Conservation (phyloP, 2,888 invertebrate genomes). For the Watsonalla binaria region DNA sequence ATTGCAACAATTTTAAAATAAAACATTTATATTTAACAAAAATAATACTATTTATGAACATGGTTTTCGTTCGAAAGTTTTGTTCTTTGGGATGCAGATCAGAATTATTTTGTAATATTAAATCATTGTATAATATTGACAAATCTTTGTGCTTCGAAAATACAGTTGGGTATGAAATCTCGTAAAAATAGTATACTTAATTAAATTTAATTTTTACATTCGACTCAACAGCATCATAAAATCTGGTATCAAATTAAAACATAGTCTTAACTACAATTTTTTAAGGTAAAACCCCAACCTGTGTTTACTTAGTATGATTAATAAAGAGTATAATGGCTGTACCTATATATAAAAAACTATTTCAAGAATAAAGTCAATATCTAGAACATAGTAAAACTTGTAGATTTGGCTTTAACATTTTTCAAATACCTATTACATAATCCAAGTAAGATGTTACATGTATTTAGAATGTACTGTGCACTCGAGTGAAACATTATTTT, state of each 20-base stretch:
- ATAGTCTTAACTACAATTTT: not conserved
- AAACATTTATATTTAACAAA: not conserved
- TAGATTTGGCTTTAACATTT: not conserved
- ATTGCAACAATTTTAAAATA: not conserved
- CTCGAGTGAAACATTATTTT: too few relatives aligned
- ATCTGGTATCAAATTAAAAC: not conserved
- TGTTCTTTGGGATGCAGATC: too few relatives aligned
- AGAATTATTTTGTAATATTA: too few relatives aligned
- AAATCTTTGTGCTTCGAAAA: too few relatives aligned
- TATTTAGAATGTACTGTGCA: not conserved
- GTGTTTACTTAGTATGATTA: too few relatives aligned
- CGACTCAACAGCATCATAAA: not conserved
- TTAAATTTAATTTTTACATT: not conserved
- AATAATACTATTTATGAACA: not conserved
- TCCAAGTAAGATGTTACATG: not conserved
- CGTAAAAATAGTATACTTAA: too few relatives aligned
- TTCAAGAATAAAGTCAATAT: not conserved
- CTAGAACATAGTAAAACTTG: not conserved
- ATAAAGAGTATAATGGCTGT: too few relatives aligned
- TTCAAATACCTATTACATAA: not conserved
- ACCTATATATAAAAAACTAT: too few relatives aligned
- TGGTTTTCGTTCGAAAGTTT: too few relatives aligned
- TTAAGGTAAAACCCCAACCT: too few relatives aligned
- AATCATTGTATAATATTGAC: too few relatives aligned
- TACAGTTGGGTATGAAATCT: too few relatives aligned